These are phyloP conservation scores for Conomelus anceps DNA, from an alignment of 2,888 invertebrate species.

Conservation along the genomic window DNA sequence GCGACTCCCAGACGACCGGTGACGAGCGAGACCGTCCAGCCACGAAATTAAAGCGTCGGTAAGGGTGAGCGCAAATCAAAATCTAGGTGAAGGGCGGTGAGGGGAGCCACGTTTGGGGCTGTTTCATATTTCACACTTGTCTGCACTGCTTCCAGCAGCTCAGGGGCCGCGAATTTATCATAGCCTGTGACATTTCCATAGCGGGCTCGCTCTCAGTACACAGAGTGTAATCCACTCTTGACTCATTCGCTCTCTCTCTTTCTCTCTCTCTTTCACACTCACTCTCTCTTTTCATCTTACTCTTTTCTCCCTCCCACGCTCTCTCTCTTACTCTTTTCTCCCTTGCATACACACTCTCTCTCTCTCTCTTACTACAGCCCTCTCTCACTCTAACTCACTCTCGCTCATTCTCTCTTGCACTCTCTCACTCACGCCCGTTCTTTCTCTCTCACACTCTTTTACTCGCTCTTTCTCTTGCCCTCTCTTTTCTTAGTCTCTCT, in stretches of 20 bases:
- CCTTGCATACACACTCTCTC: neutral
- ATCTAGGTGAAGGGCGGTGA: neutral
- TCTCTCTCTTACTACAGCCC: no score
- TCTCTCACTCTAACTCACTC: no score
- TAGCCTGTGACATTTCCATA: slow-evolving; percentile 15
- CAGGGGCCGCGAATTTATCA: slow-evolving; percentile 16
- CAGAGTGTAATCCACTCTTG: slow-evolving; percentile 5
- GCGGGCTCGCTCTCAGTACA: slow-evolving; percentile 1
- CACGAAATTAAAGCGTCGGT: slow-evolving; percentile 30
- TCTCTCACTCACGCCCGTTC: neutral
- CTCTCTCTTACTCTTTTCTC: neutral
- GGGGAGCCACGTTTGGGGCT: neutral
- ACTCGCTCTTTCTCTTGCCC: neutral
- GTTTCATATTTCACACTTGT: slow-evolving; percentile 30
- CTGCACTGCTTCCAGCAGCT: slow-evolving; percentile 17
- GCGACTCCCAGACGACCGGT: slow-evolving; percentile 7
- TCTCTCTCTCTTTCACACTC: no score
- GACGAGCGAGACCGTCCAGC: slow-evolving; percentile 29
- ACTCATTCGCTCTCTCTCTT: neutral
- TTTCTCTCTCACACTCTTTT: neutral
- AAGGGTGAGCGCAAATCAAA: slow-evolving; percentile 18
- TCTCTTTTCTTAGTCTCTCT: no score
- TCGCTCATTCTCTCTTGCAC: neutral
- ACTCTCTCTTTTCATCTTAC: neutral
- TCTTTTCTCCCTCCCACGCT: neutral